Evolutionary conservation across 2,797 vertebrate species (phyloP), one percentile per base, ranked within the genome.

Genomic region (Scleropages formosus): DNA sequence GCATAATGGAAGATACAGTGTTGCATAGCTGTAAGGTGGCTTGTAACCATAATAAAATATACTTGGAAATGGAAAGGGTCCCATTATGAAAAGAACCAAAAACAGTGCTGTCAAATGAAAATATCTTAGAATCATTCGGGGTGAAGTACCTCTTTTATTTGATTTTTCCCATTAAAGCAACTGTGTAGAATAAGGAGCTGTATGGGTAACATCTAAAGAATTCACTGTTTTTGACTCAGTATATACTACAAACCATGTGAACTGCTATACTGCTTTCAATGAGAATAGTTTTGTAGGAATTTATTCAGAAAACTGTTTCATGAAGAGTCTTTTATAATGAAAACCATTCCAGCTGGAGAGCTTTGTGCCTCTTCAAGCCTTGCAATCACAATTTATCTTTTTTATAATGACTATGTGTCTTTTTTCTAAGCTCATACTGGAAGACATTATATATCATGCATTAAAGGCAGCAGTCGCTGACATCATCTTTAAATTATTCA

Each of bases 401-500:
- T n/a, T 26, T 8, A 56, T 16, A 31, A 27, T n/a, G 13, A 69
- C 18, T 27, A 59, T 24, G 16, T 72, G 13, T 72, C 51, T 51
- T 51, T 51, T 51, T 10, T 51, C 49, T 51, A 8, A 51, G 51
- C 7, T 7, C 49, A 7, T 51, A 51, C 12, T 56, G 18, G 11
- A 56, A 18, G 39, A 6, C 31, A n/a, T 72, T 59, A 44, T 73
- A 0, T 70, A 44, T 75, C 15, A 67, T 75, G 47, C 24, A 58
- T 68, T 75, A 61, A 80, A 76, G 76, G 26, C 68, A 81, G 44
- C 74, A 73, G 8, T 60, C 71, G 72, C 62, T 75, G 72, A 80
- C 75, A 51, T 56, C 47, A 79, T 74, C 60, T 16, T 51, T 87
- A 63, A 79, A 87, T 82, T 83, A 85, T 88, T 83, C 22, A 87